Evolutionary conservation across 2,113 vertebrate species (phyloP).

Genomic region (Drymodes brunneopygia): DNA sequence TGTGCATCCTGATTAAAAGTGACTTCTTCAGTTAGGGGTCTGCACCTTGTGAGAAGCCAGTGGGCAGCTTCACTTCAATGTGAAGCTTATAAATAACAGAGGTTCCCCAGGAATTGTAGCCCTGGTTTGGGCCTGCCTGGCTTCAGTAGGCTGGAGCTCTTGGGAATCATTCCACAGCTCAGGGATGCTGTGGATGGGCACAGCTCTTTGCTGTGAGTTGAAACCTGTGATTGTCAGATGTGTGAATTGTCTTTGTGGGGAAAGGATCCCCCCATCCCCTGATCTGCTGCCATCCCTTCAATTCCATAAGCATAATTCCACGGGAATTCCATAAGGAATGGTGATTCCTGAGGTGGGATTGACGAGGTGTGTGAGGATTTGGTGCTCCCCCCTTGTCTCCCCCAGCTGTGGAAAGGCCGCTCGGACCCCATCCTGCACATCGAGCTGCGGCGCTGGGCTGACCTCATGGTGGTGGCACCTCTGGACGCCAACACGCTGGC

Average conservation of each 20-base stretch:
- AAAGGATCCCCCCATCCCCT: accelerated
- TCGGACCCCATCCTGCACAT: conserved; percentile 93
- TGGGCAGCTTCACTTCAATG: not conserved
- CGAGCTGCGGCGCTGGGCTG: conserved; percentile 91
- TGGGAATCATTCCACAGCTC: not conserved
- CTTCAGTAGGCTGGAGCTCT: not conserved
- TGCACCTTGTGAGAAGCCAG: not conserved
- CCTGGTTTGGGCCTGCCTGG: not conserved
- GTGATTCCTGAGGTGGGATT: not conserved
- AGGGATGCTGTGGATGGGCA: not conserved
- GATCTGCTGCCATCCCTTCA: accelerated
- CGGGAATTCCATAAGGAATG: not conserved
- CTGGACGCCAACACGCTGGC: conserved; percentile 96
- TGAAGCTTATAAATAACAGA: not conserved
- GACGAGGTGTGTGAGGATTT: not conserved
- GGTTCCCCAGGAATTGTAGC: not conserved
- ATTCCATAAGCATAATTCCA: not conserved
- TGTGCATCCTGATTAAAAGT: not conserved
- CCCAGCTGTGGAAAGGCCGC: conserved; percentile 85
- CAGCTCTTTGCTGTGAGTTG: not conserved
- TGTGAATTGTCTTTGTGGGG: not conserved
- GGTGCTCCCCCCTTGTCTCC: not conserved
- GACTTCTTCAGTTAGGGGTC: not conserved
- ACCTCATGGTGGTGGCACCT: conserved; percentile 89
- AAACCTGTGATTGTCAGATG: not conserved